These are phyloP conservation scores for Caenorhabditis doughertyi DNA, from an alignment of 2,888 invertebrate species.

Conservation along the genomic window DNA sequence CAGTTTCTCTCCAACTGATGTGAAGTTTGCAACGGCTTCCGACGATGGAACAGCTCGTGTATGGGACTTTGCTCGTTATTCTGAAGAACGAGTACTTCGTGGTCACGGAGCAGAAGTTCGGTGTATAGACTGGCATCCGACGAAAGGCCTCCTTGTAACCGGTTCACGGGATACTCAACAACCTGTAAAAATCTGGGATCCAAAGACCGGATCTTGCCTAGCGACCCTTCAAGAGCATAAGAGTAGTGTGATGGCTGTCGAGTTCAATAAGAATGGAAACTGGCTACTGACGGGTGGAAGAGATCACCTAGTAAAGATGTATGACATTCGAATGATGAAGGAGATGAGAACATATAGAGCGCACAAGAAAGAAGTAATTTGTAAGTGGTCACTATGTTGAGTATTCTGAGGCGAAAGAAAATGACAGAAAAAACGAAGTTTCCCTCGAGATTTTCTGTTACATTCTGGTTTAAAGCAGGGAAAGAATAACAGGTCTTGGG, in stretches of 20 bases:
- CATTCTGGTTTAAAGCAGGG: too few species aligned
- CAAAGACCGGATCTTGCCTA: constrained; percentile 94
- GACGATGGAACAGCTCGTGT: constrained; percentile 98
- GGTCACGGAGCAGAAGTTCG: constrained; percentile 84
- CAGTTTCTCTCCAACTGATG: constrained; percentile 99
- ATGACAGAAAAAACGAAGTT: background rate
- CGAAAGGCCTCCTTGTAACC: constrained; percentile 95
- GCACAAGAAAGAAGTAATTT: constrained; percentile 96
- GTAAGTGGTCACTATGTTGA: too few species aligned
- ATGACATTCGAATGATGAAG: constrained; percentile 96
- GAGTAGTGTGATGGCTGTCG: constrained; percentile 98
- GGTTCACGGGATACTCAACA: constrained; percentile 99
- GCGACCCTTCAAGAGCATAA: constrained; percentile 99
- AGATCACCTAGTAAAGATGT: constrained; percentile 90
- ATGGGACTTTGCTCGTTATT: constrained; percentile 96
- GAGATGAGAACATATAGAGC: constrained; percentile 98
- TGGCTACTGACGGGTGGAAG: constrained; percentile 87
- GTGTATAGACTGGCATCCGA: constrained; percentile 99
- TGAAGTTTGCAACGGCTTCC: constrained; percentile 98
- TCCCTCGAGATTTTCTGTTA: too few species aligned
- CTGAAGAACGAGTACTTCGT: constrained; percentile 92
- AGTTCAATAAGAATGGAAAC: constrained; percentile 99
- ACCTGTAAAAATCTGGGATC: constrained; percentile 99
- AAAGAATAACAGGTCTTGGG: too few species aligned
- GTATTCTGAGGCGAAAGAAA: too few species aligned